Conservation (phyloP, 2,888 invertebrate species). For the Neoascia interrupta region DNA sequence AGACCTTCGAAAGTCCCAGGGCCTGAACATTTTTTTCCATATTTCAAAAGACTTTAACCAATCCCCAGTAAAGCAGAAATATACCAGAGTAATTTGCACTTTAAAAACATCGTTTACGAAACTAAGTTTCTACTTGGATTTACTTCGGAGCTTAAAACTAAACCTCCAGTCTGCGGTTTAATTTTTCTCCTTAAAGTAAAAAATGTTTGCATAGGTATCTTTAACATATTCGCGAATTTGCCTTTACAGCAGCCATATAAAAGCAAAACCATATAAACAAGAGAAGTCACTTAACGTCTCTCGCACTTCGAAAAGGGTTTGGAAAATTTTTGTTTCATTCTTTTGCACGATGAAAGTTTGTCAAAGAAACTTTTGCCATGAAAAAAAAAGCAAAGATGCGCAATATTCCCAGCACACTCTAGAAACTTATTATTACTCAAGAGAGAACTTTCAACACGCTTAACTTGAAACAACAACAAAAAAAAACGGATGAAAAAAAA, state of each 20-base stretch:
- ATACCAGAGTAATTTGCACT: too few species aligned
- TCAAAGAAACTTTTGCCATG: conserved; percentile 49
- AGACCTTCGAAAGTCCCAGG: too few species aligned
- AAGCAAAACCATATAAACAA: conserved; percentile 37
- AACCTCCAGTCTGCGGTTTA: too few species aligned
- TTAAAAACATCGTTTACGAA: too few species aligned
- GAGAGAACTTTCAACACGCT: conserved; percentile 43
- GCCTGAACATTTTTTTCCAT: too few species aligned
- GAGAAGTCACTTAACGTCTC: conserved; percentile 57
- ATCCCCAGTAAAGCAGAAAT: too few species aligned
- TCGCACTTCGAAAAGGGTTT: conserved; percentile 20
- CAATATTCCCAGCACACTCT: conserved; percentile 42
- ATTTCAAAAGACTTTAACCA: too few species aligned
- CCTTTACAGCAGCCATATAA: conserved; percentile 22
- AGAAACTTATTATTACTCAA: conserved; percentile 54
- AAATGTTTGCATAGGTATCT: too few species aligned
- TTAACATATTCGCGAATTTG: too few species aligned
- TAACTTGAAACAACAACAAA: conserved; percentile 33
- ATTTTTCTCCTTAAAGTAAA: too few species aligned
- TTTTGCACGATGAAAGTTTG: conserved; percentile 31
- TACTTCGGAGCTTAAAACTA: too few species aligned
- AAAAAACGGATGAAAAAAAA: conserved; percentile 10
- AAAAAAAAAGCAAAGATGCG: conserved; percentile 41
- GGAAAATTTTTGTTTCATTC: conserved; percentile 1
- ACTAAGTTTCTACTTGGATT: too few species aligned